Base-by-base conservation (phyloP, 1,140 invertebrate species). In the Caenorhabditis remanei region DNA sequence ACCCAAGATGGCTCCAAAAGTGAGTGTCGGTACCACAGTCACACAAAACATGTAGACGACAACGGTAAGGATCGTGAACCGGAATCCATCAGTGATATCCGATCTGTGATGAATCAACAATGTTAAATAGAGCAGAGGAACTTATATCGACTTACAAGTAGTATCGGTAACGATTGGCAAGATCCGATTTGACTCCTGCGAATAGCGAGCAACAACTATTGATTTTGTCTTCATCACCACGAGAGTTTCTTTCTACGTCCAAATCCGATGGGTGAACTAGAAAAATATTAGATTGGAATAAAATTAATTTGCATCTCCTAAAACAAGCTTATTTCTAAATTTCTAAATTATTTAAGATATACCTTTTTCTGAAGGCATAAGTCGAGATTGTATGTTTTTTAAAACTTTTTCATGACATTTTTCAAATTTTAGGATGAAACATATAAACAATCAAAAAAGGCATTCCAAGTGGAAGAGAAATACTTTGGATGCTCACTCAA, bases 1-100 rank as follows among this genome's bases (percentile, higher is more conserved):
- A 79, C 71, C 46, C n/a, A 79, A 46, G 46, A 79, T 79, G 5
- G 71, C 71, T 48, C 71, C 71, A 32, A 79, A 79, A 4, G 71
- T 79, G 7, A 79, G 21, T 32, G 71, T 79, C 24, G 71, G 71
- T 6, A 79, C 71, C 2, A 79, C 71, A 11, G 46, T 79, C 6
- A 79, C 71, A 24, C 46, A 48, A 32, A 79, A 79, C 71, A 79
- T 79, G 24, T 79, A 79, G n/a, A 50, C 14, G 4, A 50, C 46
- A 1, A 50, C 71, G 4, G 71, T 43, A n/a, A 79, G 5, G 11
- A 79, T 79, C 4, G 43, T 9, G 9, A 21, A 21, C 7, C 14
- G 50, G 1, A 79, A 50, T n/a, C 71, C 71, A 43, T 79, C 71
- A 41, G 13, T 48, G n/a, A 7, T 24, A n/a, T 79, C 71, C 4